phyloP scores from a whole-genome alignment of 2,797 vertebrate species.

The Danio tinwini region DNA sequence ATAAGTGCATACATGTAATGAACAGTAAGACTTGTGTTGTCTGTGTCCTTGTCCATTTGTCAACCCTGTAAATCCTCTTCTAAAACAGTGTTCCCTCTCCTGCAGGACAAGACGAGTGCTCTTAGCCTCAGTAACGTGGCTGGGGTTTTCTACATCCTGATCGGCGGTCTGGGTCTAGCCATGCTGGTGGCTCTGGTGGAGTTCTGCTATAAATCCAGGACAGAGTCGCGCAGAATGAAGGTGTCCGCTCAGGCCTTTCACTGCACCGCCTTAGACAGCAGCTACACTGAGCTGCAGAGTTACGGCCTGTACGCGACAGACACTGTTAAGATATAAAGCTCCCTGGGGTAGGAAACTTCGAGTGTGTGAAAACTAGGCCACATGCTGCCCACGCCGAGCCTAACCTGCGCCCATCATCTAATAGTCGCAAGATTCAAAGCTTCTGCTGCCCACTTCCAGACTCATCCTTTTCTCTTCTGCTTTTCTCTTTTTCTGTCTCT shows the following conservation, averaged over 20 bases:
- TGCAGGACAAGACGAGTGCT: slow-evolving; percentile 97
- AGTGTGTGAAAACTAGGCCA: slow-evolving; percentile 50
- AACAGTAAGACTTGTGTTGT: slow-evolving; percentile 21
- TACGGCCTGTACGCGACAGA: slow-evolving; percentile 83
- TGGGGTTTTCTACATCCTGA: slow-evolving; percentile 99
- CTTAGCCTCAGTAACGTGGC: slow-evolving; percentile 99
- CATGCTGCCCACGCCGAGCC: slow-evolving; percentile 63
- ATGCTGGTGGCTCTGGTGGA: slow-evolving; percentile 99
- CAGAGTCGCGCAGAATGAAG: slow-evolving; percentile 99
- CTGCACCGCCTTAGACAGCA: slow-evolving; percentile 82
- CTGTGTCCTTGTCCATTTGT: slow-evolving; percentile 12
- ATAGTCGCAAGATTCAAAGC: slow-evolving; percentile 74
- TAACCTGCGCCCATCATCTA: slow-evolving; percentile 70
- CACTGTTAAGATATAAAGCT: slow-evolving; percentile 83
- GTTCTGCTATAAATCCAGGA: slow-evolving; percentile 99
- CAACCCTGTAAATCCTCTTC: neutral
- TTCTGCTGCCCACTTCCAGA: slow-evolving; percentile 69
- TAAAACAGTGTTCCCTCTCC: slow-evolving; percentile 39
- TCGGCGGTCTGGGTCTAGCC: slow-evolving; percentile 96
- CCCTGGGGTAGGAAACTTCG: slow-evolving; percentile 75
- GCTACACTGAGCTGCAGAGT: slow-evolving; percentile 83
- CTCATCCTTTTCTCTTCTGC: slow-evolving; percentile 64
- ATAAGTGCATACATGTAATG: slow-evolving; percentile 1
- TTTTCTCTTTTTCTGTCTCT: slow-evolving; percentile 64
- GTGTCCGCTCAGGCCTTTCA: slow-evolving; percentile 89